Conservation (phyloP, 2,113 vertebrate genomes). For the Rhinogobius similis region DNA sequence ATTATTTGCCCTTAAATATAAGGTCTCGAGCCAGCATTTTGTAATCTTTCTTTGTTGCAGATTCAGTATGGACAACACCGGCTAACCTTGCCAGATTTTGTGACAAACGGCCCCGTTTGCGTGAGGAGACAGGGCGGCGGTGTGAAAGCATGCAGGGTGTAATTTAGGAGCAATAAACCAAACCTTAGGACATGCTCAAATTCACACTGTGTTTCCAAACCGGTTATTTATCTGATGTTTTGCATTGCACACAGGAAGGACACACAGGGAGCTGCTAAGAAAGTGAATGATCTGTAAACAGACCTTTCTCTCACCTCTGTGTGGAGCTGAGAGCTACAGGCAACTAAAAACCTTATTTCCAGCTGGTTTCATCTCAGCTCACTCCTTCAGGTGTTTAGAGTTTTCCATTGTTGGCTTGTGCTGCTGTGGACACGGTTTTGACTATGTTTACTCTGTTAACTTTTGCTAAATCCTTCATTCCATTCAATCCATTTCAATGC, state of each 20-base stretch:
- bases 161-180: constrained; percentile 11
- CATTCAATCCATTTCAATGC: no score
- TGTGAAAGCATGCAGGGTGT: constrained; percentile 1
- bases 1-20: neutral
- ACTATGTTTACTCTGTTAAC: neutral
- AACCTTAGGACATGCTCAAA: constrained; percentile 8
- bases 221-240: neutral
- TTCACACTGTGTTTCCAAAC: constrained; percentile 1
- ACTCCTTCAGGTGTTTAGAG: neutral
- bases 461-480: no score
- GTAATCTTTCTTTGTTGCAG: neutral
- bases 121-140: neutral
- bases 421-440: neutral
- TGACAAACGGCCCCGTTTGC: neutral
- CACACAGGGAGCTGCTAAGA: neutral
- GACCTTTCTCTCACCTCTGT: neutral
- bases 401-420: neutral
- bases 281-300: constrained; percentile 5
- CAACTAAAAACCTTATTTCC: neutral
- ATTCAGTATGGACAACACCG: neutral
- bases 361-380: neutral
- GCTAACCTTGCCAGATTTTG: neutral
- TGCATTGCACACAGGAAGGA: constrained; percentile 1
- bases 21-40: neutral
- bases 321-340: neutral